Conservation (phyloP, 2,113 vertebrate species). For the Salvelinus fontinalis region DNA sequence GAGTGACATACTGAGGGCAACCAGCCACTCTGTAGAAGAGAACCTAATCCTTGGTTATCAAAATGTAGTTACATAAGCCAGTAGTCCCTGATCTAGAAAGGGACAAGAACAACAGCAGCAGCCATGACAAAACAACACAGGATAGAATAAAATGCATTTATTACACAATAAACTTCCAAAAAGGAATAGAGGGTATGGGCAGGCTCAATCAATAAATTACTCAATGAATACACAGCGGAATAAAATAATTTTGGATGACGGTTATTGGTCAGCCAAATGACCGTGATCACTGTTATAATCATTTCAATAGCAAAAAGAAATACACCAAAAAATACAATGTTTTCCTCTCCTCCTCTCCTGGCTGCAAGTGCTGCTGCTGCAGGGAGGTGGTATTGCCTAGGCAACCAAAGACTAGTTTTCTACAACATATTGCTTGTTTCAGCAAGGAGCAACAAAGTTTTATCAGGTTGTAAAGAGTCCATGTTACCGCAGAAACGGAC, state of each 20-base stretch:
- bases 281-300: too few species aligned
- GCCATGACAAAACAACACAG: constrained; percentile 7
- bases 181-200: constrained; percentile 32
- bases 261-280: too few species aligned
- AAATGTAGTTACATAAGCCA: constrained; percentile 68
- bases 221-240: constrained; percentile 14
- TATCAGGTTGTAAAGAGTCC: too few species aligned
- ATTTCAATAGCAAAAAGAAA: too few species aligned
- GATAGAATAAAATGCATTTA: constrained; percentile 52
- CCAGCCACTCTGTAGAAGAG: constrained; percentile 40
- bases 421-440: too few species aligned
- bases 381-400: too few species aligned
- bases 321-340: too few species aligned
- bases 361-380: too few species aligned
- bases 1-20: constrained; percentile 26
- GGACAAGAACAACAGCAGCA: neutral
- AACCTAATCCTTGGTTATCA: constrained; percentile 66
- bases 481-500: too few species aligned
- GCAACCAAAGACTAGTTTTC: too few species aligned
- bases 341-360: too few species aligned
- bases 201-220: constrained; percentile 47
- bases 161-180: constrained; percentile 21
- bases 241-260: neutral
- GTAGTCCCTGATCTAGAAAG: constrained; percentile 38
- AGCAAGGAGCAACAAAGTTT: too few species aligned